phyloP scores from a whole-genome alignment of 1,140 invertebrate species.

The Drosophila nasuta region DNA sequence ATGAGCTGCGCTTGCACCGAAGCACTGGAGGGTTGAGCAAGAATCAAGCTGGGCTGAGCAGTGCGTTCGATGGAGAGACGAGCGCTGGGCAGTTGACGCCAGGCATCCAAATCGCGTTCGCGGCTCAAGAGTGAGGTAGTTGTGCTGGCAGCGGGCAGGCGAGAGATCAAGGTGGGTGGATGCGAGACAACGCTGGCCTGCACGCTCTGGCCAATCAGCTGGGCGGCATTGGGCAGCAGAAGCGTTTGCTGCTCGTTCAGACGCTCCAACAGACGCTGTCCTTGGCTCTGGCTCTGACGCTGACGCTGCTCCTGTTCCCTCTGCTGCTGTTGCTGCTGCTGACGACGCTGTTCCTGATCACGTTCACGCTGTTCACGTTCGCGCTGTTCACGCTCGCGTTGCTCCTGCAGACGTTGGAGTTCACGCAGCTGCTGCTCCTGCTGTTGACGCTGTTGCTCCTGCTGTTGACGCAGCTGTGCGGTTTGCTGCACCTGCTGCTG shows the following conservation, averaged over 20 bases:
- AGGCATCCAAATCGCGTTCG: slow-evolving; percentile 66
- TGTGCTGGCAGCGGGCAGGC: slow-evolving; percentile 32
- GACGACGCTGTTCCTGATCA: slow-evolving; percentile 39
- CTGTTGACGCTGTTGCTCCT: slow-evolving; percentile 63
- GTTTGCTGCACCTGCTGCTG: slow-evolving; percentile 78
- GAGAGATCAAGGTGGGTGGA: slow-evolving; percentile 71
- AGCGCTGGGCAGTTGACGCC: slow-evolving; percentile 65
- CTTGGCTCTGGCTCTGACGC: slow-evolving; percentile 20
- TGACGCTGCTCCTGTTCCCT: slow-evolving; percentile 41
- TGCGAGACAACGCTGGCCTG: slow-evolving; percentile 76
- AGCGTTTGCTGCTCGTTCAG: slow-evolving; percentile 64
- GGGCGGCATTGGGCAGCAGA: slow-evolving; percentile 57
- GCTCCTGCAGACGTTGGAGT: slow-evolving; percentile 55
- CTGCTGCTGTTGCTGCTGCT: slow-evolving; percentile 34
- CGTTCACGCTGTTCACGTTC: slow-evolving; percentile 42
- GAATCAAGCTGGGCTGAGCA: slow-evolving; percentile 56
- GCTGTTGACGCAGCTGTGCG: slow-evolving; percentile 68
- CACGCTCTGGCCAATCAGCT: slow-evolving; percentile 63
- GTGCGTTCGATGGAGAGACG: slow-evolving; percentile 73
- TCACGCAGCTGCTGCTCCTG: slow-evolving; percentile 68
- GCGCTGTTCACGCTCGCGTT: slow-evolving; percentile 48
- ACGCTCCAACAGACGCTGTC: slow-evolving; percentile 63
- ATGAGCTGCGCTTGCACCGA: slow-evolving; percentile 78
- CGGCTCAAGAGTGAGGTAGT: slow-evolving; percentile 47
- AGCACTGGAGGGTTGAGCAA: slow-evolving; percentile 75